Percentiles rank a stretch among this genome's conserved stretches.
These are phyloP conservation scores for Vesta saturnalis DNA, from an alignment of 2,888 invertebrate species.

Conservation along the genomic window DNA sequence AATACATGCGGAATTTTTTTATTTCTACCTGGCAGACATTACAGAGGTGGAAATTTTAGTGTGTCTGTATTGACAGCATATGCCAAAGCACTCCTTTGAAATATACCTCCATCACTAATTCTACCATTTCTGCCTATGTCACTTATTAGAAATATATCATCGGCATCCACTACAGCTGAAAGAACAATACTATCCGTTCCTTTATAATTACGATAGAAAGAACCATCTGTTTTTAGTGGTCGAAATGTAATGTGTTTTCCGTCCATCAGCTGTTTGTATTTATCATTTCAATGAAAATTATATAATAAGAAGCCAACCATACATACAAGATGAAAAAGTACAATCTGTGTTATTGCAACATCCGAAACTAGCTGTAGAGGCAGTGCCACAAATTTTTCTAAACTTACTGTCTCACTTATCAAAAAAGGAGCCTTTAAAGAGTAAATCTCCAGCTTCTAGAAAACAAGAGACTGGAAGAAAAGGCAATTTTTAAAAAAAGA, in stretches of 20 bases:
- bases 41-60: not conserved
- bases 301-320: too few relatives aligned
- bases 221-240: not conserved
- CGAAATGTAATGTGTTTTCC: not conserved
- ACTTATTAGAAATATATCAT: not conserved
- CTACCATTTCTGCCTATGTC: not conserved
- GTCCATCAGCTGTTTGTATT: not conserved
- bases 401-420: too few relatives aligned
- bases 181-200: not conserved
- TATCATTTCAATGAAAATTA: too few relatives aligned
- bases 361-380: too few relatives aligned
- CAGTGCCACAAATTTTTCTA: too few relatives aligned
- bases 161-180: not conserved
- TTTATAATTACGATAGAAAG: not conserved
- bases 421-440: too few relatives aligned
- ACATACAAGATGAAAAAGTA: too few relatives aligned
- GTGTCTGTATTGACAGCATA: not conserved
- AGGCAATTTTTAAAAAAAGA: too few relatives aligned
- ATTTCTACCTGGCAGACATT: not conserved
- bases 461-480: too few relatives aligned
- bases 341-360: too few relatives aligned
- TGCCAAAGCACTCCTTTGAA: not conserved
- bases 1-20: not conserved
- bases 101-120: slow-evolving; percentile 8
- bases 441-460: too few relatives aligned